Evolutionary conservation across 2,888 invertebrate species (phyloP), one percentile per base, ranked within the genome.

Genomic region (Tenthredo notha): DNA sequence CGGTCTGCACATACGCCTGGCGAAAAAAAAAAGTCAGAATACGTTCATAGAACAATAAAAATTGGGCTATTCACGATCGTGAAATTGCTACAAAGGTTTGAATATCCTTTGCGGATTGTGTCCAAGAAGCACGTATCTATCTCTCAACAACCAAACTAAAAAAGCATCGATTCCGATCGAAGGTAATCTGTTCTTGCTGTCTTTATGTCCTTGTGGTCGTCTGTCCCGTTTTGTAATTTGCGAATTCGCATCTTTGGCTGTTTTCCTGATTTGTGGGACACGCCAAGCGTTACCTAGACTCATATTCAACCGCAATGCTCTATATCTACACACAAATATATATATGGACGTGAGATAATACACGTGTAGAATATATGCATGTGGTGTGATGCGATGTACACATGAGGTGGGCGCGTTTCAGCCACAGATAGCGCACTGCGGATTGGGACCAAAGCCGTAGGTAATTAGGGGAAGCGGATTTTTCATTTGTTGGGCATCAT

Each of bases 401-500:
- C 67, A 67, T 33, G 33, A 43, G 40, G 12, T 43, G 21, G 43
- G 43, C 43, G 80, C 82, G 67, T 6, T 29, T 6, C 65, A 25
- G 47, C 82, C 43, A 21, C 47, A 67, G 70, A 65, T 83, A 67
- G 43, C 43, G 54, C 83, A 50, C 25, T 70, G 83, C 67, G 83
- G 83, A 83, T 83, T 67, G 83, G 83, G 67, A 83, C 67, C 67
- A 67, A 83, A 83, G 83, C 83, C 67, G 80, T 87, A 88, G 89
- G 86, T 90, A 90, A 90, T 90, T 89, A 90, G 89, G 87, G 89
- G 88, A 89, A 90, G 87, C 88, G 88, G 87, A 90, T 90, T 90
- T 90, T 88, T 90, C 90, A 90, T 90, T 90, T 90, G 87, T 87
- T 86, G 85, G 86, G 88, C 87, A 87, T 86, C 88, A 88, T 87